Percentiles rank a stretch among this genome's conserved stretches.
These are phyloP conservation scores for Orgyia antiqua DNA, from an alignment of 2,888 invertebrate genomes.

Conservation along the genomic window DNA sequence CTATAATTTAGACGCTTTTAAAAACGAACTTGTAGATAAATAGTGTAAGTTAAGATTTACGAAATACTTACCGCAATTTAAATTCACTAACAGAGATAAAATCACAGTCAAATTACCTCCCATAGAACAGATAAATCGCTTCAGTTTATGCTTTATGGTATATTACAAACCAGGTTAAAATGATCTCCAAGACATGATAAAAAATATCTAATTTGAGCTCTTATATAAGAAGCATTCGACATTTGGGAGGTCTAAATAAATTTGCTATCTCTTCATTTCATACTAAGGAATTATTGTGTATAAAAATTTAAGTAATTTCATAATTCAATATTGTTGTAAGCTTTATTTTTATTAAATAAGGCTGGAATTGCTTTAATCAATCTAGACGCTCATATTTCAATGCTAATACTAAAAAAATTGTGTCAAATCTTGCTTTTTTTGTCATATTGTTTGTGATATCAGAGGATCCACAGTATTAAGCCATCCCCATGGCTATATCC, in stretches of 20 bases:
- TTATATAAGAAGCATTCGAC: slow-evolving; percentile 6
- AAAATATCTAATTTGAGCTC: slow-evolving; percentile 15
- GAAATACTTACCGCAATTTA: too few relatives aligned
- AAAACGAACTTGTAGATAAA: too few relatives aligned
- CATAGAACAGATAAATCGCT: too few relatives aligned
- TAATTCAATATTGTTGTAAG: slow-evolving; percentile 12
- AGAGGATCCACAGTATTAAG: too few relatives aligned
- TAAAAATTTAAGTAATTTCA: slow-evolving; percentile 12
- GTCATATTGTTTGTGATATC: too few relatives aligned
- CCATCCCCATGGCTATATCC: too few relatives aligned
- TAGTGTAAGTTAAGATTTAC: too few relatives aligned
- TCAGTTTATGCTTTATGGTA: slow-evolving; percentile 10
- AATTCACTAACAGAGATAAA: too few relatives aligned
- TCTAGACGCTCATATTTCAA: slow-evolving; percentile 18
- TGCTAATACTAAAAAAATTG: slow-evolving; percentile 29
- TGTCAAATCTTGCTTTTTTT: too few relatives aligned
- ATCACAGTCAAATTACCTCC: too few relatives aligned
- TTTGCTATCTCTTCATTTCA: slow-evolving; percentile 17
- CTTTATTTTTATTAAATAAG: slow-evolving; percentile 18
- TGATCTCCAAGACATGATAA: slow-evolving; percentile 32
- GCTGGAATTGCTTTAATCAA: slow-evolving; percentile 16
- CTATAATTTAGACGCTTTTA: too few relatives aligned
- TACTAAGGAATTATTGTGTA: slow-evolving; percentile 22
- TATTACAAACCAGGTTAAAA: slow-evolving; percentile 18
- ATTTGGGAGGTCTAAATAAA: slow-evolving; percentile 14